Conservation (phyloP, 2,797 vertebrate genomes). For the Setipinna tenuifilis region DNA sequence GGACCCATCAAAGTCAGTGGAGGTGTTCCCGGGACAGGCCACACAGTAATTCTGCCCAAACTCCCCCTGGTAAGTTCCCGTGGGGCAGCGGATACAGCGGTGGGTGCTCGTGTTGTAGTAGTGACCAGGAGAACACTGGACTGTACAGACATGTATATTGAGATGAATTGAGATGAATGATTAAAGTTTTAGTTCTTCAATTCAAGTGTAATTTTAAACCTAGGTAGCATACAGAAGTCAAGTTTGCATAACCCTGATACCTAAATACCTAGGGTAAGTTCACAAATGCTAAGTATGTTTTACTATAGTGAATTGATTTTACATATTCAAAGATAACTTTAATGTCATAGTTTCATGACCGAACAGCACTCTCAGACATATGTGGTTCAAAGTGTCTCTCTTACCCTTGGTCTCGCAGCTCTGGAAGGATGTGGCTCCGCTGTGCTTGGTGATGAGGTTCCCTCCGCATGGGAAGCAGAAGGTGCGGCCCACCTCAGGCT, state of each 20-base stretch:
- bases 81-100: conserved; percentile 90
- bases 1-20: conserved; percentile 96
- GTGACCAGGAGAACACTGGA: conserved; percentile 97
- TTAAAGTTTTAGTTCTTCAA: no score
- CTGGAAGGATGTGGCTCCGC: conserved; percentile 83
- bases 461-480: conserved; percentile 89
- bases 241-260: no score
- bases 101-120: conserved; percentile 95
- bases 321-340: no score
- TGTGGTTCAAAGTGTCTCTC: neutral
- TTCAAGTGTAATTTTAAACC: no score
- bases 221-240: no score
- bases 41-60: conserved; percentile 94
- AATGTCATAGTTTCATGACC: no score
- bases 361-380: no score
- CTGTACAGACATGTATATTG: conserved; percentile 63
- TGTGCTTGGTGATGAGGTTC: conserved; percentile 83
- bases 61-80: conserved; percentile 88
- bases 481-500: conserved; percentile 89
- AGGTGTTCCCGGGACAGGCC: conserved; percentile 93
- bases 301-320: no score
- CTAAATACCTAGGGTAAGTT: no score
- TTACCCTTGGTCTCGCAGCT: conserved; percentile 97
- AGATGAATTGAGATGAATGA: no score
- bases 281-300: no score